A percentile compares a stretch with the other conserved stretches of the same genome.
Conservation (phyloP, 1,140 invertebrate genomes). For the Magallana ariakensis region DNA sequence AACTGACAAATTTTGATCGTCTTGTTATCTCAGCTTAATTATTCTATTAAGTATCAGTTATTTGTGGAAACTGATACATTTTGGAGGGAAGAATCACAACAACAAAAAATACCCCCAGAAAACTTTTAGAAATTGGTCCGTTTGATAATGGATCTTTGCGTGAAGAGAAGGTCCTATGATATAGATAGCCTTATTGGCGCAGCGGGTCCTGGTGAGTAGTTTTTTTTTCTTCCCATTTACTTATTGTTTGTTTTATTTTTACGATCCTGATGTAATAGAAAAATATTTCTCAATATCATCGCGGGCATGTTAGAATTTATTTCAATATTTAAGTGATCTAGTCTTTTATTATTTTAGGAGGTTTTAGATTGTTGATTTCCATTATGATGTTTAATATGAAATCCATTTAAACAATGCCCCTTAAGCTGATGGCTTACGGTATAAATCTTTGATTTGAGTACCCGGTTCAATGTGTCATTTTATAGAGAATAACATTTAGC, state of each 20-base stretch:
- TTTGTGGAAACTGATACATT: conserved; percentile 3
- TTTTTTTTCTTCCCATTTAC: too few species aligned
- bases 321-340: too few species aligned
- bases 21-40: conserved; percentile 16
- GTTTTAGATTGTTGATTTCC: too few species aligned
- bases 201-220: not conserved
- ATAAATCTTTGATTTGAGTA: too few species aligned
- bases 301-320: not conserved
- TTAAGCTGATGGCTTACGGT: too few species aligned
- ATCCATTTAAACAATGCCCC: too few species aligned
- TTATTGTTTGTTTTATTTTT: not conserved
- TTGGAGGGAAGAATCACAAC: not conserved
- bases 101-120: not conserved
- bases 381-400: too few species aligned
- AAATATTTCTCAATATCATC: too few species aligned
- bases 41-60: conserved; percentile 1
- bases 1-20: conserved; percentile 28
- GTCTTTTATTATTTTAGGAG: too few species aligned
- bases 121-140: not conserved
- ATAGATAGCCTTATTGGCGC: conserved; percentile 24
- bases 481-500: too few species aligned
- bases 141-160: not conserved
- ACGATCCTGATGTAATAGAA: too few species aligned
- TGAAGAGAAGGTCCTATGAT: conserved; percentile 32
- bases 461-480: too few species aligned